Evolutionary conservation across 2,113 vertebrate genomes (phyloP).

Genomic region (Erinaceus europaeus): DNA sequence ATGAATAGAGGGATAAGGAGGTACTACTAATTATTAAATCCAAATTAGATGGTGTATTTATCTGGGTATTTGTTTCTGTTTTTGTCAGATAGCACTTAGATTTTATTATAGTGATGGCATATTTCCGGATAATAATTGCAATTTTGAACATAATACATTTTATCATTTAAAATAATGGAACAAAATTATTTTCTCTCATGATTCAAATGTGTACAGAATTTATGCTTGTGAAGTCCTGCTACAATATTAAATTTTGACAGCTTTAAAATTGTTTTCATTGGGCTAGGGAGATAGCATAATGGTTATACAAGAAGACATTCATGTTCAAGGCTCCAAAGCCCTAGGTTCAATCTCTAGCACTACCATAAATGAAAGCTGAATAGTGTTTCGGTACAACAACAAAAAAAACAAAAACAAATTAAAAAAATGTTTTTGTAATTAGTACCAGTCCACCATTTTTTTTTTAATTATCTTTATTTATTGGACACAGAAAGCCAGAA

Average conservation of each 20-base stretch:
- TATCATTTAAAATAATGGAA: slow-evolving; percentile 3
- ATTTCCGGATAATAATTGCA: slow-evolving; percentile 17
- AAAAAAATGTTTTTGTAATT: no score
- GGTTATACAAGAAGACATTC: no score
- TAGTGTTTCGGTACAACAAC: no score
- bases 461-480: no score
- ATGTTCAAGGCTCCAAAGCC: no score
- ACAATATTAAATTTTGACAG: background rate
- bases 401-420: no score
- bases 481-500: no score
- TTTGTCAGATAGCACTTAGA: slow-evolving; percentile 14
- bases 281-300: no score
- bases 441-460: no score
- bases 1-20: background rate
- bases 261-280: no score
- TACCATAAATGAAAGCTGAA: no score
- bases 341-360: no score
- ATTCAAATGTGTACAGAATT: slow-evolving; percentile 31
- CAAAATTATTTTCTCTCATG: background rate
- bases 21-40: slow-evolving; percentile 13
- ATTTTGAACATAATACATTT: slow-evolving; percentile 2
- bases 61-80: background rate
- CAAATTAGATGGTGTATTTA: background rate
- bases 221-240: slow-evolving; percentile 19
- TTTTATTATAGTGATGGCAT: background rate